phyloP scores from a whole-genome alignment of 2,888 invertebrate genomes.

The Ichneumoninae sp. region DNA sequence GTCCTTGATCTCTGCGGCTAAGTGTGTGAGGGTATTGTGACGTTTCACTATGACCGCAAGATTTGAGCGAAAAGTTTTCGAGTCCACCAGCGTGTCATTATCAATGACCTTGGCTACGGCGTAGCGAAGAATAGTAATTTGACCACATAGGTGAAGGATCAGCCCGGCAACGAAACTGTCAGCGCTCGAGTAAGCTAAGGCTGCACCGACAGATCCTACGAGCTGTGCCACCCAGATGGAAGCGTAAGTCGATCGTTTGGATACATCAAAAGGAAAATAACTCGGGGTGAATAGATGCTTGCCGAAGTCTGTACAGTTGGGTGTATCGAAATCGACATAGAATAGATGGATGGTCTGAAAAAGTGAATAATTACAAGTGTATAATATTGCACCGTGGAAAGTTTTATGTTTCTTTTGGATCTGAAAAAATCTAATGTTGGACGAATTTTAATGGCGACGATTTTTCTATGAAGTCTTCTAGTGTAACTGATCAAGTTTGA shows the following conservation, averaged over 20 bases:
- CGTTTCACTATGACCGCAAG: not conserved
- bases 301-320: not conserved
- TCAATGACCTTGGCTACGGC: not conserved
- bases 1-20: not conserved
- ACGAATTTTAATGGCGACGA: no score
- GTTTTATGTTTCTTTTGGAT: no score
- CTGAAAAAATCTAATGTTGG: no score
- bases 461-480: no score
- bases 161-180: not conserved
- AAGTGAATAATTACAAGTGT: not conserved
- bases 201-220: not conserved
- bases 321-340: not conserved
- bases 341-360: not conserved
- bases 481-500: no score
- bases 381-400: no score
- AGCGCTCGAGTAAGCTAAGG: not conserved
- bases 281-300: not conserved
- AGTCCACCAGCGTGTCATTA: not conserved
- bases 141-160: not conserved
- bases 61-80: not conserved
- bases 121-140: not conserved
- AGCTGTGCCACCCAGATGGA: not conserved
- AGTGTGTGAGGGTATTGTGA: not conserved
- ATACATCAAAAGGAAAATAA: not conserved
- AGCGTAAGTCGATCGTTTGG: not conserved